phyloP scores from a whole-genome alignment of 2,888 invertebrate genomes.

The Cataglyphis altisquamis region DNA sequence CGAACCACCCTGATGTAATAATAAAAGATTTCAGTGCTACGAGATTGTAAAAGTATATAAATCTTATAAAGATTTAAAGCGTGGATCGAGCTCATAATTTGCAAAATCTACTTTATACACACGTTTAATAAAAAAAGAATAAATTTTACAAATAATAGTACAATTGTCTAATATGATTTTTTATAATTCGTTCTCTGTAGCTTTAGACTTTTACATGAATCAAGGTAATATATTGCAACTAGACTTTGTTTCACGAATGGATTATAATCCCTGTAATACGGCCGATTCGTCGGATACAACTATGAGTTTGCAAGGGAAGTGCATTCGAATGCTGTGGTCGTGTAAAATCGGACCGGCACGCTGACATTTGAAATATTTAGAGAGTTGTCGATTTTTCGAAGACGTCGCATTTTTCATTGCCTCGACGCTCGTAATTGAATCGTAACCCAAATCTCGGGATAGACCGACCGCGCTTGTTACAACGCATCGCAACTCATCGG shows the following conservation, averaged over 20 bases:
- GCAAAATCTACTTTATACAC: background rate
- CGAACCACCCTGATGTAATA: conserved; percentile 62
- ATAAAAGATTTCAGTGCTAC: conserved; percentile 54
- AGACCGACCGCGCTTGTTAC: conserved; percentile 30
- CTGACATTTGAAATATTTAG: conserved; percentile 52
- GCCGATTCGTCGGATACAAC: background rate
- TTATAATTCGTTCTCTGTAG: background rate
- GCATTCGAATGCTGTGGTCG: background rate
- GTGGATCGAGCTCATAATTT: background rate
- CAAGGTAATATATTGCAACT: background rate
- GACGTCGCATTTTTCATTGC: conserved; percentile 40
- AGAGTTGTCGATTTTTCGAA: conserved; percentile 47
- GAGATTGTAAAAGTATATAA: background rate
- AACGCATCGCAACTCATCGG: conserved; percentile 27
- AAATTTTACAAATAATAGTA: background rate
- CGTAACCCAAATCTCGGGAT: conserved; percentile 64
- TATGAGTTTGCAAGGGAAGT: background rate
- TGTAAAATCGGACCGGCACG: conserved; percentile 17
- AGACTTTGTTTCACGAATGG: background rate
- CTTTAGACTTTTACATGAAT: background rate
- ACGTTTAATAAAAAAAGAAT: background rate
- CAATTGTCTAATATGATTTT: background rate
- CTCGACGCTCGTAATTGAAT: conserved; percentile 65
- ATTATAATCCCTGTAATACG: background rate
- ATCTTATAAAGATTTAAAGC: too few relatives aligned